These are phyloP conservation scores for Heliocidaris erythrogramma DNA, from an alignment of 35 echinoderm and acorn worm genomes.

Conservation along the genomic window DNA sequence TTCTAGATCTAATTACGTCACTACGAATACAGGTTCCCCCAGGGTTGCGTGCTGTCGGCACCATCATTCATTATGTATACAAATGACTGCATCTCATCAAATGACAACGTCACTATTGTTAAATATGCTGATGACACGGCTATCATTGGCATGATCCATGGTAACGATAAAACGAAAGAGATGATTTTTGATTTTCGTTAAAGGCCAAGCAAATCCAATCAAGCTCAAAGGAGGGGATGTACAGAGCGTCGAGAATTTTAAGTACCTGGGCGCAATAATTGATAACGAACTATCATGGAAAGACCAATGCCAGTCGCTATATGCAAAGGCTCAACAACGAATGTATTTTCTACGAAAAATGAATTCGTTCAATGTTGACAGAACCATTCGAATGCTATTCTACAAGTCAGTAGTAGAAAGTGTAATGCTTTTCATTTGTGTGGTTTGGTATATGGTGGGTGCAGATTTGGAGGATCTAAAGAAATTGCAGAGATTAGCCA, in stretches of 20 bases:
- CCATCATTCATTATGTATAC: neutral
- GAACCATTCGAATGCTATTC: neutral
- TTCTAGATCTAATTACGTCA: neutral
- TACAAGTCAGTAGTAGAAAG: slow-evolving; percentile 19
- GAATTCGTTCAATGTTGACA: no score
- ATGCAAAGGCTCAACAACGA: no score
- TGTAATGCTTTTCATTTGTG: slow-evolving; percentile 30
- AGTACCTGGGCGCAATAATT: no score
- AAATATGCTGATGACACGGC: slow-evolving; percentile 29
- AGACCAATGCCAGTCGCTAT: no score
- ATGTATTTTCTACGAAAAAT: no score
- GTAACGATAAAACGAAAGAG: no score
- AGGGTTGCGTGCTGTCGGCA: neutral
- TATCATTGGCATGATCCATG: no score
- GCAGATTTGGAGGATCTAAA: neutral
- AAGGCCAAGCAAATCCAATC: no score
- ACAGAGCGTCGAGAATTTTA: no score
- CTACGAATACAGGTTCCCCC: neutral
- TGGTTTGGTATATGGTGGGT: slow-evolving; percentile 17
- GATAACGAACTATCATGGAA: no score
- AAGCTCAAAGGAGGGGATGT: no score
- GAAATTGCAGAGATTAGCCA: slow-evolving; percentile 4
- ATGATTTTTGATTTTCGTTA: no score
- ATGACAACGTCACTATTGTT: neutral
- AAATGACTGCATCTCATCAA: neutral